Conservation (phyloP, 1,140 invertebrate genomes). For the Zaprionus gabonicus region DNA sequence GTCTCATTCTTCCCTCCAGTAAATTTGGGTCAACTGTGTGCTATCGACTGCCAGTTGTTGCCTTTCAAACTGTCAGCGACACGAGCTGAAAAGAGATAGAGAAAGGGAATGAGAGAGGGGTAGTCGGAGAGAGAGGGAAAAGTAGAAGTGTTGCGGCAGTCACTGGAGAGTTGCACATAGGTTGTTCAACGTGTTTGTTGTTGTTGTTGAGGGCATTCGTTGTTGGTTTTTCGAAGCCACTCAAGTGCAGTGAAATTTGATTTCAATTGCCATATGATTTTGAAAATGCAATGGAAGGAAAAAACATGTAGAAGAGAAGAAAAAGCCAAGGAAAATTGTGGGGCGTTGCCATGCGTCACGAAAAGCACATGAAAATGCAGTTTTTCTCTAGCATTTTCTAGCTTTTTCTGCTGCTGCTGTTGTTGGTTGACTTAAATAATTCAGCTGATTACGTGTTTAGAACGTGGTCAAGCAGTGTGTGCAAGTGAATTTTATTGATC, state of each 20-base stretch:
- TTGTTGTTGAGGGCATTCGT: background rate
- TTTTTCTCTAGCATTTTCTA: background rate
- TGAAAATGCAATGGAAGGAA: slow-evolving; percentile 29
- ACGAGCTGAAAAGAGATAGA: slow-evolving; percentile 20
- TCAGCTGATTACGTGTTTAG: slow-evolving; percentile 39
- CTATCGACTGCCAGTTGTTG: slow-evolving; percentile 74
- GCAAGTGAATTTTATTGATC: background rate
- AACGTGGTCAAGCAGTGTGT: background rate
- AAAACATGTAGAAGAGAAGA: background rate
- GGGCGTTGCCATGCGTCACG: background rate
- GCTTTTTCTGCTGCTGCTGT: background rate
- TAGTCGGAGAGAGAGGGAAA: background rate
- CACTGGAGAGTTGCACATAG: slow-evolving; percentile 58
- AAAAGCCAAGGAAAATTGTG: background rate
- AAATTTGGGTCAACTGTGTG: slow-evolving; percentile 79
- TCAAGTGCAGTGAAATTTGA: slow-evolving; percentile 76
- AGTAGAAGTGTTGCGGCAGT: slow-evolving; percentile 61
- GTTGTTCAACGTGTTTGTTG: slow-evolving; percentile 16
- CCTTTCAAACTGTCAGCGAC: slow-evolving; percentile 68
- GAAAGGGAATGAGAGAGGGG: background rate
- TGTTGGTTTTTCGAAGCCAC: slow-evolving; percentile 35
- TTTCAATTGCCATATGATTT: slow-evolving; percentile 79
- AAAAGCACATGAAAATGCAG: slow-evolving; percentile 1
- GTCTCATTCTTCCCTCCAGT: background rate
- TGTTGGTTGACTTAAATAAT: slow-evolving; percentile 50